phyloP scores from a whole-genome alignment of 2,113 vertebrate genomes.

The Apaloderma vittatum region DNA sequence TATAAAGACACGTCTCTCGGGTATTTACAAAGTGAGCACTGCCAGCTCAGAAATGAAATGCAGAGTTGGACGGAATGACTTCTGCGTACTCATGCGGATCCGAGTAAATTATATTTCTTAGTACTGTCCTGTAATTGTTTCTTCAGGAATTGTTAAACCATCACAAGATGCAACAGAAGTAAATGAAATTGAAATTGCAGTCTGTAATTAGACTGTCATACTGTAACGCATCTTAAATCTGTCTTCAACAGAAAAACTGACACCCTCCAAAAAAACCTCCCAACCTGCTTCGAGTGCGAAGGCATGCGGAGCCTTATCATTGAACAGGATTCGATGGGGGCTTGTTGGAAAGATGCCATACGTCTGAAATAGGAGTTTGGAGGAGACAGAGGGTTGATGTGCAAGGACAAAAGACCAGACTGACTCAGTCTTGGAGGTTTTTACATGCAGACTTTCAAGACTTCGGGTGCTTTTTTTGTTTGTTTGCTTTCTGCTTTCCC shows the following conservation, averaged over 20 bases:
- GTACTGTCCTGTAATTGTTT: conserved; percentile 59
- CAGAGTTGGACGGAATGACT: not conserved
- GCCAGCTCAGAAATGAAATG: not conserved
- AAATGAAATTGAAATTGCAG: conserved; percentile 61
- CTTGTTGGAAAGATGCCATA: not conserved
- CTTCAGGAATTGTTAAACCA: conserved; percentile 8
- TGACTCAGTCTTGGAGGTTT: not conserved
- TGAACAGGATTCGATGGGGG: not conserved
- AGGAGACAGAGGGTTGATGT: not conserved
- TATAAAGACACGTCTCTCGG: not conserved
- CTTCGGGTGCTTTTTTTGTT: not conserved
- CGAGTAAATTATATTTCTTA: conserved; percentile 45
- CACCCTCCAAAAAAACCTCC: not conserved
- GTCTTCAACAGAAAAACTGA: conserved; percentile 17
- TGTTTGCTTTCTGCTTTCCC: not conserved
- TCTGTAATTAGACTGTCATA: conserved; percentile 61
- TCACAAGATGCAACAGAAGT: conserved; percentile 31
- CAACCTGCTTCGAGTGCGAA: not conserved
- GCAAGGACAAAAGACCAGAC: not conserved
- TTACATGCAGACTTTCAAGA: not conserved
- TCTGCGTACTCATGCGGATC: not conserved
- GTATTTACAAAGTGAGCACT: not conserved
- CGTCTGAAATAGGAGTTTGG: not conserved
- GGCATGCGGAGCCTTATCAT: not conserved
- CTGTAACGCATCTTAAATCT: conserved; percentile 38